Percentiles rank a stretch among this genome's conserved stretches.
Evolutionary conservation across 2,797 vertebrate genomes (phyloP).

Genomic region (Onychomys arenicola): DNA sequence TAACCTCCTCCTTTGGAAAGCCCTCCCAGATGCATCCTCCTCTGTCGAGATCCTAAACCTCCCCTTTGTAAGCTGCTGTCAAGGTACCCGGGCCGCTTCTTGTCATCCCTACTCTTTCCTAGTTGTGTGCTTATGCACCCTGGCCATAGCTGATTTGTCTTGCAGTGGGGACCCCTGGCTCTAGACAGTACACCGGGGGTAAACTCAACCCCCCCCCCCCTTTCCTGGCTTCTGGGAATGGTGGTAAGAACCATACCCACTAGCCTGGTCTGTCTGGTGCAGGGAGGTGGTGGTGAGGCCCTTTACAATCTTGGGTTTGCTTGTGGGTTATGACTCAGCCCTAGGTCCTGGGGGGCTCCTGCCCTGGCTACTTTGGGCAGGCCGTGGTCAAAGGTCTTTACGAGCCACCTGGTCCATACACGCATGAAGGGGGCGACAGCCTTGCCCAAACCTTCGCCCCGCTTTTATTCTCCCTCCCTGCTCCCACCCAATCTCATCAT

Average conservation of each 20-base stretch:
- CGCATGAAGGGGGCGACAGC: too few relatives aligned
- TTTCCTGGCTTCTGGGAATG: neutral
- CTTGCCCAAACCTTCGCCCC: neutral
- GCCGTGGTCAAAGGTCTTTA: neutral
- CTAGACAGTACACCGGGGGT: neutral
- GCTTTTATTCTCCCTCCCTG: neutral
- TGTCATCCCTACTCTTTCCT: neutral
- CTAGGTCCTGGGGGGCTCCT: neutral
- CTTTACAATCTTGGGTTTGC: neutral
- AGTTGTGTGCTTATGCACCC: neutral
- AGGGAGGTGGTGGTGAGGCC: neutral
- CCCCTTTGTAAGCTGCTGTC: neutral
- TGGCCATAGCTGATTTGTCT: neutral
- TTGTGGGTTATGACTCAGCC: neutral
- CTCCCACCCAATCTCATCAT: neutral
- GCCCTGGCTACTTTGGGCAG: neutral
- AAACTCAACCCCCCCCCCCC: neutral
- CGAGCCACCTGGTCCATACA: neutral
- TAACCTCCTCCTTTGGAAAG: neutral
- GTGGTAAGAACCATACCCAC: neutral
- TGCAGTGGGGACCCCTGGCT: neutral
- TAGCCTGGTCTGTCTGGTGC: neutral
- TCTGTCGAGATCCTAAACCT: neutral
- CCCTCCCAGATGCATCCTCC: constrained; percentile 2
- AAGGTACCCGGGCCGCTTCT: neutral